phyloP scores from a whole-genome alignment of 2,888 invertebrate species.

The Diaprepes abbreviatus region DNA sequence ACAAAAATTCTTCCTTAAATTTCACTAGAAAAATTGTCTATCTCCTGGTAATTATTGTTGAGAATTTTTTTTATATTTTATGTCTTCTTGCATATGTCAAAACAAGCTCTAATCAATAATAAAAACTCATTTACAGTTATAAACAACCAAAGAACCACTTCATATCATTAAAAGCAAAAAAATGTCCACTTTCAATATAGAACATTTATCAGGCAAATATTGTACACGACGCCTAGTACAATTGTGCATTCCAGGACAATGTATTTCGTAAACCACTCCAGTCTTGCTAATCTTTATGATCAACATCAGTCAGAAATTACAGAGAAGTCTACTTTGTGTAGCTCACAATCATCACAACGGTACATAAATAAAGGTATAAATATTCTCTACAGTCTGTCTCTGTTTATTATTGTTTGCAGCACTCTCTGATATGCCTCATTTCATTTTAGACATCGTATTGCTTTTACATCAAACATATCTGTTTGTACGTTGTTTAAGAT shows the following conservation, averaged over 20 bases:
- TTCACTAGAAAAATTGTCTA: no score
- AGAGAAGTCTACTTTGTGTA: neutral
- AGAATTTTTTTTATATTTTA: no score
- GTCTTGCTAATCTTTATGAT: neutral
- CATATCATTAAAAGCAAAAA: no score
- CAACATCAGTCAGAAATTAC: neutral
- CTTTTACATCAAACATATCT: constrained; percentile 16
- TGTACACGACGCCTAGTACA: no score
- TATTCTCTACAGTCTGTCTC: neutral
- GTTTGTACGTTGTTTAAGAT: neutral
- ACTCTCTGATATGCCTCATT: constrained; percentile 1
- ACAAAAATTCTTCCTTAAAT: no score
- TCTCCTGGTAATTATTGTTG: no score
- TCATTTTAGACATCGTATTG: constrained; percentile 11
- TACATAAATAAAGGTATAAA: constrained; percentile 10
- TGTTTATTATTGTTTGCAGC: constrained; percentile 12
- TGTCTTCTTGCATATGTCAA: no score
- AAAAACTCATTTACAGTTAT: no score
- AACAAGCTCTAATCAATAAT: no score
- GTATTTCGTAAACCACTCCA: neutral
- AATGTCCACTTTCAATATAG: no score
- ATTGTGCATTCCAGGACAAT: neutral
- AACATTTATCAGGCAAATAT: no score
- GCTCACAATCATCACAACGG: constrained; percentile 6
- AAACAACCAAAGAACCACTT: no score